phyloP scores from a whole-genome alignment of 1,140 invertebrate genomes.

The Drosophila arizonae region DNA sequence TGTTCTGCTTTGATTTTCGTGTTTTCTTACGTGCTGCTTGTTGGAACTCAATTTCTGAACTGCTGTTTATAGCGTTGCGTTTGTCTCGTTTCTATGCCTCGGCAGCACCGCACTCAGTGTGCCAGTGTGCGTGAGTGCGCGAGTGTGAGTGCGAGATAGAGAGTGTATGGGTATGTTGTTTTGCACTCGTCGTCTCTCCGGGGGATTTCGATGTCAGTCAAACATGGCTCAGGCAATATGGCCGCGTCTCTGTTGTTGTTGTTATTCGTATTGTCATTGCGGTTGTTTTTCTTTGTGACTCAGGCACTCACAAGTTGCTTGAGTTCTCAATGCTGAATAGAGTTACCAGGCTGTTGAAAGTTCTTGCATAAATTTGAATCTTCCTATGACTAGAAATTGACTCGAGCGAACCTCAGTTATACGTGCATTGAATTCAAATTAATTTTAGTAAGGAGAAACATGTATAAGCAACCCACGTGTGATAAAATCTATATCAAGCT shows the following conservation, averaged over 20 bases:
- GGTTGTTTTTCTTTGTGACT: slow-evolving; percentile 57
- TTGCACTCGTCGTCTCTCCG: slow-evolving; percentile 71
- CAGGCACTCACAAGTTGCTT: slow-evolving; percentile 36
- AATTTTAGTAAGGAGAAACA: not conserved
- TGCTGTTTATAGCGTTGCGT: slow-evolving; percentile 81
- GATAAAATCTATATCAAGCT: not conserved
- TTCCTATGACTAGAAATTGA: not conserved
- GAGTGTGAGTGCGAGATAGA: slow-evolving; percentile 38
- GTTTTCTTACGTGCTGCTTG: slow-evolving; percentile 62
- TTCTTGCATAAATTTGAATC: not conserved
- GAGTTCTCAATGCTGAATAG: slow-evolving; percentile 35
- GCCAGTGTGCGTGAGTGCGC: slow-evolving; percentile 33
- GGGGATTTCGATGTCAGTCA: slow-evolving; percentile 56
- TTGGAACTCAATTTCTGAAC: slow-evolving; percentile 62
- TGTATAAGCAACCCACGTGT: not conserved
- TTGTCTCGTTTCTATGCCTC: slow-evolving; percentile 74
- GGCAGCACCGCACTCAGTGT: slow-evolving; percentile 36
- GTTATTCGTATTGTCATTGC: slow-evolving; percentile 31
- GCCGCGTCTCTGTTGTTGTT: slow-evolving; percentile 54
- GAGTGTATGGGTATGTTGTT: slow-evolving; percentile 50
- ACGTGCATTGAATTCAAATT: not conserved
- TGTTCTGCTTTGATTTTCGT: slow-evolving; percentile 36
- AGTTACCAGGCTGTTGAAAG: slow-evolving; percentile 50
- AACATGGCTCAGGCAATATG: slow-evolving; percentile 71
- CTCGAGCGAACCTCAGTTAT: not conserved